Conservation (phyloP, 2,797 vertebrate species). For the Nyctalus aviator region DNA sequence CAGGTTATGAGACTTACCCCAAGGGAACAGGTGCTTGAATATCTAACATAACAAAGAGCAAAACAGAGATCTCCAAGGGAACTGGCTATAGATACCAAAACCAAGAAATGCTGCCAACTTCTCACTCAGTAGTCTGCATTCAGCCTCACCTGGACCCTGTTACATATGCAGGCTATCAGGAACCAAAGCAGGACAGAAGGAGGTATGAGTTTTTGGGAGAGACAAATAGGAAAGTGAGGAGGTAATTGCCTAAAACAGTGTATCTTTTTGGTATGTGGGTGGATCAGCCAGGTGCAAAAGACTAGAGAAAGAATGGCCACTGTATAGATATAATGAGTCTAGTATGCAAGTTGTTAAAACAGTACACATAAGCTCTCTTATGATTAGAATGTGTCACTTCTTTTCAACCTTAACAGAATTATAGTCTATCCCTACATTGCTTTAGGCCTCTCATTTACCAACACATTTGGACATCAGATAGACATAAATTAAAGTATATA, state of each 20-base stretch:
- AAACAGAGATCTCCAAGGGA: conserved; percentile 7
- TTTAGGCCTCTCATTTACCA: conserved; percentile 56
- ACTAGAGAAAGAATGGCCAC: conserved; percentile 13
- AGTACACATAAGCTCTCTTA: neutral
- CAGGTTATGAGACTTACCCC: neutral
- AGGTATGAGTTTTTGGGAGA: neutral
- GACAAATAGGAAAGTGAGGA: neutral
- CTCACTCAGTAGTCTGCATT: neutral
- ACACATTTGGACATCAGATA: conserved; percentile 36
- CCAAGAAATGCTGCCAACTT: neutral
- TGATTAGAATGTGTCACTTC: conserved; percentile 57
- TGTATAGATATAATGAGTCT: conserved; percentile 3
- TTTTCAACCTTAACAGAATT: conserved; percentile 63
- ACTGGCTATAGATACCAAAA: neutral
- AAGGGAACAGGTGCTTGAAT: conserved; percentile 20
- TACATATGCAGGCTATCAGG: neutral
- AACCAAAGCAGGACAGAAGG: neutral
- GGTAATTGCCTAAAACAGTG: conserved; percentile 4
- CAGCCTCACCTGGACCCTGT: neutral
- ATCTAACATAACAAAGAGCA: conserved; percentile 34
- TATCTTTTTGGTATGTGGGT: conserved; percentile 27
- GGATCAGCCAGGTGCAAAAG: conserved; percentile 51
- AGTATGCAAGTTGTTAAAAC: conserved; percentile 31
- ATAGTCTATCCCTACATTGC: neutral
- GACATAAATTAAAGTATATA: conserved; percentile 63